These are phyloP conservation scores for Cyanoramphus novaezelandiae DNA, from an alignment of 2,113 vertebrate species.

Conservation along the genomic window DNA sequence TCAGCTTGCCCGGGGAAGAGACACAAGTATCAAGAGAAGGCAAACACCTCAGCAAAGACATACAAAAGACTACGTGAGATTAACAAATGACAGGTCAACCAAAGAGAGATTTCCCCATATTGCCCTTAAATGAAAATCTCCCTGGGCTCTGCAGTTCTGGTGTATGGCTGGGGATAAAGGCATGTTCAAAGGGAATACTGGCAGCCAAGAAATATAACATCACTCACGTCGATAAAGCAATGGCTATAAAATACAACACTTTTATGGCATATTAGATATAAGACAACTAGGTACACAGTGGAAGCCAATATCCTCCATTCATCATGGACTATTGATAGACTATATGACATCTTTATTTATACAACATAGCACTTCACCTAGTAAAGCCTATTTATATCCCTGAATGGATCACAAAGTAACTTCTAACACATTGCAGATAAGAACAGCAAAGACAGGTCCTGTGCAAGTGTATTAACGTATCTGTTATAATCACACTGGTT, in stretches of 20 bases:
- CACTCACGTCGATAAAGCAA: not conserved
- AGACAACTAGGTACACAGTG: not conserved
- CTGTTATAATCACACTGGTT: not conserved
- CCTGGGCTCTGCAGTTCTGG: not conserved
- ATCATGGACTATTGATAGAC: not conserved
- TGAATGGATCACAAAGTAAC: not conserved
- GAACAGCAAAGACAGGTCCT: not conserved
- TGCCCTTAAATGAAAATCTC: not conserved
- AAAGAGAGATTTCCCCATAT: not conserved
- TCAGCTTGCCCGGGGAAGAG: not conserved
- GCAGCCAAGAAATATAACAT: not conserved
- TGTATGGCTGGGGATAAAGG: not conserved
- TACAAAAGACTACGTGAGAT: not conserved
- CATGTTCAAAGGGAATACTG: not conserved
- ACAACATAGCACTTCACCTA: not conserved
- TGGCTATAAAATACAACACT: not conserved
- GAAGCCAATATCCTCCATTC: not conserved
- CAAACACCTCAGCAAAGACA: not conserved
- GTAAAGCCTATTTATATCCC: not conserved
- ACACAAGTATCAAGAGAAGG: not conserved
- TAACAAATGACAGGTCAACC: not conserved
- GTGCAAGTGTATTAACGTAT: not conserved
- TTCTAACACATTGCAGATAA: not conserved
- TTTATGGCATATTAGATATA: not conserved
- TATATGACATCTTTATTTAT: conserved; percentile 1